phyloP scores from a whole-genome alignment of 2,888 invertebrate genomes.

The Capitulum mitella region DNA sequence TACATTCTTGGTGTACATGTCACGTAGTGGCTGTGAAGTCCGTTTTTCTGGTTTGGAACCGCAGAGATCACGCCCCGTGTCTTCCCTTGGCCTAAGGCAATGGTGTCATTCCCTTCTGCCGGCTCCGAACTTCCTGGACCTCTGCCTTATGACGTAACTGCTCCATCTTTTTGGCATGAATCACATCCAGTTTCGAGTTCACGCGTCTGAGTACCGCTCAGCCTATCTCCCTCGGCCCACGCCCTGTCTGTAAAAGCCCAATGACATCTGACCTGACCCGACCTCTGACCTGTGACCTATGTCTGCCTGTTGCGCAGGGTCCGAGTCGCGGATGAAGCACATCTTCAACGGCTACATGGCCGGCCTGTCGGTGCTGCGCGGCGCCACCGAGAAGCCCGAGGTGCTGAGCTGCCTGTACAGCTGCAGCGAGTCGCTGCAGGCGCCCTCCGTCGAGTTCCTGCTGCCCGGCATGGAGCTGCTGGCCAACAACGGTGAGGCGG shows the following conservation, averaged over 20 bases:
- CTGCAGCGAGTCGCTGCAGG: conserved; percentile 72
- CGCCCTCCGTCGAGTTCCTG: conserved; percentile 64
- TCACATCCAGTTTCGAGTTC: too few species aligned
- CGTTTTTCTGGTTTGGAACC: too few species aligned
- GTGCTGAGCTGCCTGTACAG: conserved; percentile 69
- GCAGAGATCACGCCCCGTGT: too few species aligned
- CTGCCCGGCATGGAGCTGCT: conserved; percentile 71
- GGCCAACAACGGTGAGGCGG: conserved; percentile 57
- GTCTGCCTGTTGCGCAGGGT: conserved; percentile 51
- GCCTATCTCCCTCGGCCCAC: background rate
- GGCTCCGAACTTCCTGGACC: too few species aligned
- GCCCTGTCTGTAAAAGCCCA: too few species aligned
- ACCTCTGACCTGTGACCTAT: conserved; percentile 22
- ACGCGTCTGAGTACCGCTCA: too few species aligned
- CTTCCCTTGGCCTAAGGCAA: too few species aligned
- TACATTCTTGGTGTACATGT: too few species aligned
- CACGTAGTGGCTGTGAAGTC: too few species aligned
- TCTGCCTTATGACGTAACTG: too few species aligned
- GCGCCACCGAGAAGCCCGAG: conserved; percentile 63
- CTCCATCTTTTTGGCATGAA: too few species aligned
- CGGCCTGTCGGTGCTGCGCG: conserved; percentile 66
- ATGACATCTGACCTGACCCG: background rate
- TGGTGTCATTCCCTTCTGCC: too few species aligned
- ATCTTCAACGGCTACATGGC: conserved; percentile 83
- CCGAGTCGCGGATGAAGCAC: conserved; percentile 83